Conservation (phyloP, 2,797 vertebrate species). For the Fundulus diaphanus region DNA sequence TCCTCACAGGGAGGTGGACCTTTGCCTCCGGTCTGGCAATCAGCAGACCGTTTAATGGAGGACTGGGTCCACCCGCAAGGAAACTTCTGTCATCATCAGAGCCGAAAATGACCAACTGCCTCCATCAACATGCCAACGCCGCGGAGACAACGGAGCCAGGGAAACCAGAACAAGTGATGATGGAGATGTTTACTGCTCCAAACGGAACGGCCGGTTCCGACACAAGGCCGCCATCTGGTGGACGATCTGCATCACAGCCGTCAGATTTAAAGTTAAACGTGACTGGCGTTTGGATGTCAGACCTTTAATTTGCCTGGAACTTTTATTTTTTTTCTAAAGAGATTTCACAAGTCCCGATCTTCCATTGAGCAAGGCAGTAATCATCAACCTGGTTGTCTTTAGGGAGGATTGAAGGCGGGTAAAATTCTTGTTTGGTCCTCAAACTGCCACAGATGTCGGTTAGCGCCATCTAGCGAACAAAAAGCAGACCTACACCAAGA, state of each 20-base stretch:
- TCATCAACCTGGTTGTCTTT: neutral
- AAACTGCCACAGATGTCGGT: neutral
- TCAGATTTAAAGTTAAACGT: neutral
- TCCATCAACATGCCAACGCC: neutral
- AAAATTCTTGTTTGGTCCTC: neutral
- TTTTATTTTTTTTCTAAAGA: neutral
- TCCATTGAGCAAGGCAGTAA: neutral
- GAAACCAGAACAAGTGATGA: neutral
- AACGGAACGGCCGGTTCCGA: neutral
- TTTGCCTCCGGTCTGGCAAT: neutral
- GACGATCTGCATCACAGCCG: neutral
- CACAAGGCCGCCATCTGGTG: neutral
- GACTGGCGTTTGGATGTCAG: neutral
- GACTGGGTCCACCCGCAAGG: neutral
- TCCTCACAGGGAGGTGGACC: neutral
- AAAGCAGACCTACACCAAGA: neutral
- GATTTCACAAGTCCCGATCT: neutral
- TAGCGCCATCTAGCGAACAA: neutral
- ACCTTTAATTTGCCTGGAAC: neutral
- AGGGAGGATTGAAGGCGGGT: neutral
- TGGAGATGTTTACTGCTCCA: neutral
- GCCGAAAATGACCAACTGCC: neutral
- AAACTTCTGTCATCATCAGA: slow-evolving; percentile 1
- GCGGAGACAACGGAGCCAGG: neutral
- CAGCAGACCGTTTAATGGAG: neutral